Percentiles rank a stretch among this genome's conserved stretches.
These are phyloP conservation scores for Callyntrura sp. DNA, from an alignment of 2,888 invertebrate species.

Conservation along the genomic window DNA sequence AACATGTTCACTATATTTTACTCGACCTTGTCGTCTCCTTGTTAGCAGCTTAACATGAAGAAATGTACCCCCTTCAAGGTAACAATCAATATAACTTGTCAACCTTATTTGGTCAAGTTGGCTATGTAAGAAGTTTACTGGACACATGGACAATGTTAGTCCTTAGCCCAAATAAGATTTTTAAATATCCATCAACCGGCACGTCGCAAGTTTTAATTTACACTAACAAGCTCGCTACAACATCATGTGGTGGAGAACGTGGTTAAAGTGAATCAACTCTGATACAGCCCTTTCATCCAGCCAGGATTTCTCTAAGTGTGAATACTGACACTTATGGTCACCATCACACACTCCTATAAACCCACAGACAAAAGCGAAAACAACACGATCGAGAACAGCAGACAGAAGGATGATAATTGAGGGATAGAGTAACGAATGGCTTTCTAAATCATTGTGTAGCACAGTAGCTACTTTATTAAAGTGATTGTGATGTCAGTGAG, in stretches of 20 bases:
- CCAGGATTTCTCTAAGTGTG: constrained; percentile 58
- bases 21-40: no score
- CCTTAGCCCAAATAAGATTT: no score
- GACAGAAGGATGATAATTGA: background rate
- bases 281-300: no score
- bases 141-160: no score
- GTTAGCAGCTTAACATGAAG: no score
- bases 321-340: constrained; percentile 70
- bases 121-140: no score
- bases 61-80: no score
- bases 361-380: constrained; percentile 39
- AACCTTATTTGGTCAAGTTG: no score
- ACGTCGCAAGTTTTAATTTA: background rate
- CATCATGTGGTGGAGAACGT: background rate
- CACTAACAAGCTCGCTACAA: background rate
- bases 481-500: background rate
- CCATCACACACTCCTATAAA: constrained; percentile 19
- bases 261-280: constrained; percentile 27
- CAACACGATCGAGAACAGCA: constrained; percentile 35
- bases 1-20: no score
- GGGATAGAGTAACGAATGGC: constrained; percentile 24
- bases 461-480: background rate
- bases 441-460: constrained; percentile 26
- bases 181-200: no score
- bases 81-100: no score